phyloP scores from a whole-genome alignment of 2,113 vertebrate species.

The Leucoraja erinaceus region DNA sequence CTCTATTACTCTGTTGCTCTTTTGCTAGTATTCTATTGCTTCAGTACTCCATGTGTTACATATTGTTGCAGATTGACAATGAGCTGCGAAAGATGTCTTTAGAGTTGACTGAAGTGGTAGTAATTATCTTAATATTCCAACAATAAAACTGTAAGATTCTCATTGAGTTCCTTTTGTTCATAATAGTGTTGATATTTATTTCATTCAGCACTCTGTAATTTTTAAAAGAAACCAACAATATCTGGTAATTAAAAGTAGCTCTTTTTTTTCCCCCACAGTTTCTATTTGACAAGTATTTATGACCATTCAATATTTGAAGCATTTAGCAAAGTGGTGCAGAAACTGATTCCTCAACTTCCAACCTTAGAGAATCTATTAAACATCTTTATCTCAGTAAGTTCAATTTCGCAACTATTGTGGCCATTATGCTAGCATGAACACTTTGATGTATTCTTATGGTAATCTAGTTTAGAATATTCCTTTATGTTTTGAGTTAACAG shows the following conservation, averaged over 20 bases:
- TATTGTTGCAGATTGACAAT: not conserved
- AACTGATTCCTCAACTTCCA: slow-evolving; percentile 80
- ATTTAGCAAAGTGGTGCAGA: slow-evolving; percentile 86
- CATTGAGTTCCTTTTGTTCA: not conserved
- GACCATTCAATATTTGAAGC: slow-evolving; percentile 88
- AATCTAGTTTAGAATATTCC: no score
- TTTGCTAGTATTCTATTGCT: not conserved
- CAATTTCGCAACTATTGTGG: not conserved
- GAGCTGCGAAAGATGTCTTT: not conserved
- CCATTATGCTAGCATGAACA: not conserved
- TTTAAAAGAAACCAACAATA: not conserved
- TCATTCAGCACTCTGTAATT: not conserved
- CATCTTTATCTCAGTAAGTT: slow-evolving; percentile 85
- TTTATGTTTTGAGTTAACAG: not conserved
- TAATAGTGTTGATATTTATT: not conserved
- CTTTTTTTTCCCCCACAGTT: slow-evolving; percentile 62
- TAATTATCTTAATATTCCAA: not conserved
- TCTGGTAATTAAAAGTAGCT: not conserved
- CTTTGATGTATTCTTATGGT: not conserved
- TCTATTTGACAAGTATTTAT: slow-evolving; percentile 86
- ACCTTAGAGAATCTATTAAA: slow-evolving; percentile 82
- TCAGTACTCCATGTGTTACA: not conserved
- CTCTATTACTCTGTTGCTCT: not conserved
- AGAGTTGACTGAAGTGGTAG: not conserved
- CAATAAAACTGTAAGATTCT: not conserved